A percentile compares a stretch with the other conserved stretches of the same genome.
Conservation (phyloP, 2,888 invertebrate genomes). For the Dichetophora obliterata region DNA sequence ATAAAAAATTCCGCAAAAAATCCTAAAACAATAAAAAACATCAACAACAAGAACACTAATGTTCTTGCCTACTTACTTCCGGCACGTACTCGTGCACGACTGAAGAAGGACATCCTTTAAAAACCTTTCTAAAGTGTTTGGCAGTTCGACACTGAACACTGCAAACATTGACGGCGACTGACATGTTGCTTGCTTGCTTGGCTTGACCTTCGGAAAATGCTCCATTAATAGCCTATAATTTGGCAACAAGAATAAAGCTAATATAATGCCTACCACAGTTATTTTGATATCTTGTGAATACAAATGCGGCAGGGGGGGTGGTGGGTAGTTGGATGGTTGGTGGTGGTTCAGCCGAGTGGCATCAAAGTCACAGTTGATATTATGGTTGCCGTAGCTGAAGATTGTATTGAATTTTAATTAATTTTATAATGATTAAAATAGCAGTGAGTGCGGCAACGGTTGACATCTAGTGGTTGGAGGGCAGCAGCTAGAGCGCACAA, state of each 20-base stretch:
- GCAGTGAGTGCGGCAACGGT: not conserved
- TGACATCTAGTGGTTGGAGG: not conserved
- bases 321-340: no score
- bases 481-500: not conserved
- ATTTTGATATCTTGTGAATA: no score
- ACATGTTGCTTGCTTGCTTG: not conserved
- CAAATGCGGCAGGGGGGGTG: no score
- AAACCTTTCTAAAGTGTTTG: not conserved
- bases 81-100: not conserved
- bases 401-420: slow-evolving; percentile 10
- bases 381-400: not conserved
- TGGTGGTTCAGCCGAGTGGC: no score
- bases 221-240: slow-evolving; percentile 2
- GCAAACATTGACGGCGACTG: not conserved
- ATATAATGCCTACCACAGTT: not conserved
- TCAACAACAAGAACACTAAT: not conserved
- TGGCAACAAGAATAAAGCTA: not conserved
- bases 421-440: slow-evolving; percentile 5
- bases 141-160: not conserved
- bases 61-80: not conserved
- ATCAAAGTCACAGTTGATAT: not conserved
- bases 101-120: not conserved
- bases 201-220: not conserved
- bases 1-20: not conserved
- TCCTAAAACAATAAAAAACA: not conserved